Evolutionary conservation across 1,140 invertebrate genomes (phyloP).

Genomic region (Cyphomyrmex costatus): DNA sequence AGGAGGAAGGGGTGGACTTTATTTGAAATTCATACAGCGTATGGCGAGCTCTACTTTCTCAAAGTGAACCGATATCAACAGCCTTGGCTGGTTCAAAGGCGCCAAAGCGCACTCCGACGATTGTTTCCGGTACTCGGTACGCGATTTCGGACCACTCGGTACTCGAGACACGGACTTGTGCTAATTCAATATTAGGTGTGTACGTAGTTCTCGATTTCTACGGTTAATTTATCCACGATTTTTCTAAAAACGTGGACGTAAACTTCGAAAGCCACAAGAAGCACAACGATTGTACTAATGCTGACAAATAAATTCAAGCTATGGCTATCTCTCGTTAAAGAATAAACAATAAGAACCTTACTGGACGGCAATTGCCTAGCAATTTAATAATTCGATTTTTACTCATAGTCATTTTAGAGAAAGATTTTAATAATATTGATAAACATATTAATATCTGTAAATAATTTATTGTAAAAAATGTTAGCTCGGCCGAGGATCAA

Average conservation of each 20-base stretch:
- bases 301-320: neutral
- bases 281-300: neutral
- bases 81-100: conserved; percentile 70
- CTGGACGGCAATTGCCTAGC: too few species aligned
- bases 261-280: conserved; percentile 2
- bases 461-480: too few species aligned
- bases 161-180: conserved; percentile 46
- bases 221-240: conserved; percentile 31
- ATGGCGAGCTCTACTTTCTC: conserved; percentile 57
- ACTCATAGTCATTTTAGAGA: too few species aligned
- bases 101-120: conserved; percentile 69
- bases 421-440: too few species aligned
- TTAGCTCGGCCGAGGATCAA: too few species aligned
- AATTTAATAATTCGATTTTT: too few species aligned
- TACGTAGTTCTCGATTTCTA: conserved; percentile 43
- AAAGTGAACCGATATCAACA: conserved; percentile 77
- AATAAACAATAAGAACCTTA: too few species aligned
- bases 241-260: conserved; percentile 6
- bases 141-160: conserved; percentile 64
- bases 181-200: conserved; percentile 41
- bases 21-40: conserved; percentile 77
- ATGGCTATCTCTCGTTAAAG: neutral
- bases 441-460: too few species aligned
- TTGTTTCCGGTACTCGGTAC: conserved; percentile 61
- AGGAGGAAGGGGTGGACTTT: conserved; percentile 46